Base-by-base conservation (phyloP, 2,888 invertebrate genomes). In the Eupsilia transversa region DNA sequence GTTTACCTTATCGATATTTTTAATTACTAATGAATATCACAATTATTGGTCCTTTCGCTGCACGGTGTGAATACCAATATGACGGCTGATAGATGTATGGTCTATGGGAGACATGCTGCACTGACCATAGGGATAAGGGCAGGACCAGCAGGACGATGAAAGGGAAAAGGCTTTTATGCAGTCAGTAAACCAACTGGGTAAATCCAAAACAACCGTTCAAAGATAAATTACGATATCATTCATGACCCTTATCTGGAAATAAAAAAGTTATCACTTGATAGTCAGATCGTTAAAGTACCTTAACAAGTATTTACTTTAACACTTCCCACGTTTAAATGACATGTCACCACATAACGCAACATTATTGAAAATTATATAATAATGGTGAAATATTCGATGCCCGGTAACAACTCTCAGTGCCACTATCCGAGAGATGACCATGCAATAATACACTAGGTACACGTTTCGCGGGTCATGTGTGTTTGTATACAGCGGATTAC, bases 331-430 rank as follows among this genome's bases (percentile, higher is more conserved):
- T 33, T 12, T 20, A 52, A 27, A 30, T 66, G 61, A 20, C 52
- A 63, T 67, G 66, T 66, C 65, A 30, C 14, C 30, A 63, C 12
- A 72, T 64, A 57, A 38, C 59, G 78, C 78, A 80, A 77, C 27
- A 49, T 27, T 46, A 59, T 71, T 54, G 71, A 23, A 80, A 77
- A 72, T 64, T 46, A 66, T 54, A 70, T 57, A 79, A 77, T 71
- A 71, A 60, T 80, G 46, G 54, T 64, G 80, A 64, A 82, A 77
- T 54, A 54, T 65, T 41, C 38, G 23, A n/a, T 12, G 33, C 4
- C 6, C n/a, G 7, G n/a, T 71, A 66, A 56, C 64, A 43, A 12
- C 33, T 52, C 20, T 43, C 79, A 52, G 35, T 80, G 56, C 20
- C 49, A 20, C 49, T n/a, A 59, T 52, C 35, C 52, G 35, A 79